Conservation (phyloP, 2,113 vertebrate genomes). For the Oncorhynchus keta region DNA sequence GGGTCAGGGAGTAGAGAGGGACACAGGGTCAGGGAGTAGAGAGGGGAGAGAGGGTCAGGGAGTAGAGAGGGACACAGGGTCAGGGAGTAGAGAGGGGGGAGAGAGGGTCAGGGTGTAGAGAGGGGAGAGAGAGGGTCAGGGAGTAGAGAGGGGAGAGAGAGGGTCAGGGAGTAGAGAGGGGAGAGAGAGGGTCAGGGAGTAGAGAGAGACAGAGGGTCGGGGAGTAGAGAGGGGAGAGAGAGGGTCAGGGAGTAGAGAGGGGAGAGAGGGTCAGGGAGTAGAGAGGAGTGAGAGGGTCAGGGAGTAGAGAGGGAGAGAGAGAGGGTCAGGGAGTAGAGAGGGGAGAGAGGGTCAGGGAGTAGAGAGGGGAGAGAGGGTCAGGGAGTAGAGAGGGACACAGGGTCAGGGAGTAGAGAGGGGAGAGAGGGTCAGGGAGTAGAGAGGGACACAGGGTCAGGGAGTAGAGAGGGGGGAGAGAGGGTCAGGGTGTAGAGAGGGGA, state of each 20-base stretch:
- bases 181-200: neutral
- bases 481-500: neutral
- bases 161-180: neutral
- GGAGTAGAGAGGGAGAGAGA: neutral
- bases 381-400: no score
- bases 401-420: no score
- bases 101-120: neutral
- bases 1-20: neutral
- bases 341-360: neutral
- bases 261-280: neutral
- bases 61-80: constrained; percentile 1
- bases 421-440: neutral
- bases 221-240: no score
- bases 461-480: neutral
- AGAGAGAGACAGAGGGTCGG: neutral
- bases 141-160: constrained; percentile 1
- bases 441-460: neutral
- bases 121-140: no score
- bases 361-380: no score
- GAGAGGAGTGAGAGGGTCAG: neutral
- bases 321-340: neutral
- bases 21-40: no score
- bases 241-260: no score
- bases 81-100: constrained; percentile 3
- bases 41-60: neutral